Percentiles rank a stretch among this genome's conserved stretches.
Conservation (phyloP, 2,888 invertebrate species). For the Carpatolechia fugitivella region DNA sequence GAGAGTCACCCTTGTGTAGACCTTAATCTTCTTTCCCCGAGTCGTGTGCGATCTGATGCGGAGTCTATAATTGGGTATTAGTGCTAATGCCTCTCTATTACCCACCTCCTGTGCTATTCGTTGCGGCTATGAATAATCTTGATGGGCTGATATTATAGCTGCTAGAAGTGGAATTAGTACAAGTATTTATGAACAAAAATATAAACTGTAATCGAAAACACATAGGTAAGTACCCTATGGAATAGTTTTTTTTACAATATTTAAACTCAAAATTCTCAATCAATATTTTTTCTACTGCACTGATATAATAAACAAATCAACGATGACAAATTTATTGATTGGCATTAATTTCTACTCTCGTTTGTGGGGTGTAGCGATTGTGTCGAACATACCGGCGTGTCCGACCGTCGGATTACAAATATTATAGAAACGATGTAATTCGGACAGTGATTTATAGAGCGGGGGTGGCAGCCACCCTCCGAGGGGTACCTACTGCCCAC, state of each 20-base stretch:
- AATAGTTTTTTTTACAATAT: no score
- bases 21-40: slow-evolving; percentile 58
- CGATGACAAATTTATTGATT: slow-evolving; percentile 51
- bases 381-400: slow-evolving; percentile 49
- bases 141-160: neutral
- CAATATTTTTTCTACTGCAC: no score
- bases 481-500: slow-evolving; percentile 52
- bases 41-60: slow-evolving; percentile 43
- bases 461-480: slow-evolving; percentile 71
- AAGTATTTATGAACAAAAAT: neutral
- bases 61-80: slow-evolving; percentile 69
- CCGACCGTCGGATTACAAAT: slow-evolving; percentile 60
- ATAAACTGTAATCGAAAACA: no score
- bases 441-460: slow-evolving; percentile 78
- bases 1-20: slow-evolving; percentile 31
- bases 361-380: slow-evolving; percentile 53
- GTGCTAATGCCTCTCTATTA: slow-evolving; percentile 55
- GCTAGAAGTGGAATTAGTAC: neutral
- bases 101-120: slow-evolving; percentile 30
- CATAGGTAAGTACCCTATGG: no score
- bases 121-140: slow-evolving; percentile 18
- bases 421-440: slow-evolving; percentile 75
- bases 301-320: slow-evolving; percentile 37
- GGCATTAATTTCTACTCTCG: slow-evolving; percentile 55
- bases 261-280: no score